Evolutionary conservation across 1,140 invertebrate genomes (phyloP).

Genomic region (Nylanderia fulva): DNA sequence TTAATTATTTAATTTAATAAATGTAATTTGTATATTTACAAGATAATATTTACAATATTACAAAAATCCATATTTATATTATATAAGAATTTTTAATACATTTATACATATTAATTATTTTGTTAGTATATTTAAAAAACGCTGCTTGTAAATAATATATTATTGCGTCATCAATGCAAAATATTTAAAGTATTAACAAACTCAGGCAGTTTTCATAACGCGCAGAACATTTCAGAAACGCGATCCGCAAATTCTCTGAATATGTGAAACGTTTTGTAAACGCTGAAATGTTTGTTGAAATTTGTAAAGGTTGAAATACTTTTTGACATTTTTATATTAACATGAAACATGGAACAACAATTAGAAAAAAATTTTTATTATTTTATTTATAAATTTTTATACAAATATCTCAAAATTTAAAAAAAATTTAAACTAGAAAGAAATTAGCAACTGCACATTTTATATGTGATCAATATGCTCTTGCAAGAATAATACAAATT

Average conservation of each 20-base stretch:
- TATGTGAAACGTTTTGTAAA: neutral
- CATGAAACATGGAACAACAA: neutral
- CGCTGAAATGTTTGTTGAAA: too few relatives aligned
- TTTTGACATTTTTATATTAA: conserved; percentile 1
- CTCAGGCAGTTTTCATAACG: conserved; percentile 4
- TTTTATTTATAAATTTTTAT: neutral
- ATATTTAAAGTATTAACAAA: conserved; percentile 23
- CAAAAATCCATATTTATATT: neutral
- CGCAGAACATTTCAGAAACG: conserved; percentile 23
- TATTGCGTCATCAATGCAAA: neutral
- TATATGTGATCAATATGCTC: neutral
- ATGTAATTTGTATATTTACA: too few relatives aligned
- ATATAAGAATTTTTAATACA: neutral
- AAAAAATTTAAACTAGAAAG: neutral
- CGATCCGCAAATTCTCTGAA: neutral
- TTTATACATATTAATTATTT: conserved; percentile 12
- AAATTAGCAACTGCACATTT: neutral
- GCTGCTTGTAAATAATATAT: neutral
- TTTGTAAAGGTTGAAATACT: neutral
- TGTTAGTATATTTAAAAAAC: neutral
- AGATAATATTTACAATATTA: neutral
- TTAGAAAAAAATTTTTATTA: neutral
- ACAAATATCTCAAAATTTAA: neutral
- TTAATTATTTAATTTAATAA: too few relatives aligned
- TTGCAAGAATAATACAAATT: neutral